Evolutionary conservation across 1,140 invertebrate species (phyloP).

Genomic region (Diachasmimorpha longicaudata): DNA sequence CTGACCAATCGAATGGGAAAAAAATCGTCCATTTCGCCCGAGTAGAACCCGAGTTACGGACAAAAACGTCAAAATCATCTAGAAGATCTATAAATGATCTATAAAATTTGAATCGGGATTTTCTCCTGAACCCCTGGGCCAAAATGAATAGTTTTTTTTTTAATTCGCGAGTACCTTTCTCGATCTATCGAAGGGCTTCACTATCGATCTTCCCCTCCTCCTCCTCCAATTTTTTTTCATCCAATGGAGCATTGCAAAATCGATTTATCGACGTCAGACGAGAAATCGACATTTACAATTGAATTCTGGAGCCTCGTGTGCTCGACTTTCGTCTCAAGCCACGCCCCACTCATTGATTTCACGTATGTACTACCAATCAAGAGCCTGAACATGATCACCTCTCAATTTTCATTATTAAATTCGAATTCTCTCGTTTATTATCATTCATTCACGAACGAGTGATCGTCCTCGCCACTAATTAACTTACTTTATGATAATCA

Average conservation of each 20-base stretch:
- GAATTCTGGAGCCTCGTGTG: background rate
- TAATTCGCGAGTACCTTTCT: background rate
- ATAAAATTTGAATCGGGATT: too few relatives aligned
- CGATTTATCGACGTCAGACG: background rate
- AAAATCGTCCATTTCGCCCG: too few relatives aligned
- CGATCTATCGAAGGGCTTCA: background rate
- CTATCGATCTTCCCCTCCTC: background rate
- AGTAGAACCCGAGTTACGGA: too few relatives aligned
- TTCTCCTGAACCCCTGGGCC: too few relatives aligned
- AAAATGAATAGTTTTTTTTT: background rate
- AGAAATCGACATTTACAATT: background rate
- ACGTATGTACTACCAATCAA: background rate
- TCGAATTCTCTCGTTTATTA: background rate
- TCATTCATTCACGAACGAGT: background rate
- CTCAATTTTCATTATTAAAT: background rate
- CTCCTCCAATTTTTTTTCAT: background rate
- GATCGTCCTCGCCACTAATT: conserved; percentile 10
- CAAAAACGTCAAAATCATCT: too few relatives aligned
- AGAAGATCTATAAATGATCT: too few relatives aligned
- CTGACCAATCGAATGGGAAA: too few relatives aligned
- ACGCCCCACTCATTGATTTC: background rate
- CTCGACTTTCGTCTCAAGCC: background rate
- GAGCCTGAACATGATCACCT: background rate
- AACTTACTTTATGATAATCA: background rate
- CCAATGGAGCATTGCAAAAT: background rate